These are phyloP conservation scores for Trachelus tabidus DNA, from an alignment of 2,888 invertebrate species.

Conservation along the genomic window DNA sequence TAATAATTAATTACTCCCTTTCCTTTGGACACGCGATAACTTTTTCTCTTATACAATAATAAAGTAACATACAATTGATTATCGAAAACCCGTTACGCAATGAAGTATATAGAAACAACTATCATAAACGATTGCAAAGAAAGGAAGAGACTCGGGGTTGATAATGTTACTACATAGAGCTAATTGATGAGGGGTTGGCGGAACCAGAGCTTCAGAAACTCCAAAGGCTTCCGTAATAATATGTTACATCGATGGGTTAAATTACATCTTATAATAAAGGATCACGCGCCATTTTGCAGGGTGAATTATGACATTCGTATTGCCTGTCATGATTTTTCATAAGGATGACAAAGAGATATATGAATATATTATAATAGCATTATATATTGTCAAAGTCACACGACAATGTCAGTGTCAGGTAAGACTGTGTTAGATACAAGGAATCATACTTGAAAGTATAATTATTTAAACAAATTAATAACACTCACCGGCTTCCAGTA, in stretches of 20 bases:
- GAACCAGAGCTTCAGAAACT: not conserved
- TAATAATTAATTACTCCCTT: not conserved
- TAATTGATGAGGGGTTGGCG: not conserved
- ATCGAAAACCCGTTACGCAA: not conserved
- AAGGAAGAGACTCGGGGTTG: not conserved
- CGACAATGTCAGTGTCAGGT: not conserved
- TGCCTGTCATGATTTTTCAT: not conserved
- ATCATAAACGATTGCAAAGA: not conserved
- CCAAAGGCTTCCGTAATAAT: not conserved
- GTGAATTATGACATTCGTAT: not conserved
- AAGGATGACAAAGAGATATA: not conserved
- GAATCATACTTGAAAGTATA: not conserved
- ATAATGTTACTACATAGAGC: not conserved
- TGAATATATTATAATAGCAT: not conserved
- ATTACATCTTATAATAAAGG: not conserved
- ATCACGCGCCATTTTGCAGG: not conserved
- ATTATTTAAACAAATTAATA: not conserved
- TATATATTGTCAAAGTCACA: not conserved
- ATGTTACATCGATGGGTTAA: not conserved
- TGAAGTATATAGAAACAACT: not conserved
- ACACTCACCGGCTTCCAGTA: conserved; percentile 59
- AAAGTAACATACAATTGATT: not conserved
- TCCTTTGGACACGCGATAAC: not conserved
- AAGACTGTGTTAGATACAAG: not conserved
- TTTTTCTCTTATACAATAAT: not conserved